phyloP scores from a whole-genome alignment of 2,888 invertebrate genomes.

The Polydrusus tereticollis region DNA sequence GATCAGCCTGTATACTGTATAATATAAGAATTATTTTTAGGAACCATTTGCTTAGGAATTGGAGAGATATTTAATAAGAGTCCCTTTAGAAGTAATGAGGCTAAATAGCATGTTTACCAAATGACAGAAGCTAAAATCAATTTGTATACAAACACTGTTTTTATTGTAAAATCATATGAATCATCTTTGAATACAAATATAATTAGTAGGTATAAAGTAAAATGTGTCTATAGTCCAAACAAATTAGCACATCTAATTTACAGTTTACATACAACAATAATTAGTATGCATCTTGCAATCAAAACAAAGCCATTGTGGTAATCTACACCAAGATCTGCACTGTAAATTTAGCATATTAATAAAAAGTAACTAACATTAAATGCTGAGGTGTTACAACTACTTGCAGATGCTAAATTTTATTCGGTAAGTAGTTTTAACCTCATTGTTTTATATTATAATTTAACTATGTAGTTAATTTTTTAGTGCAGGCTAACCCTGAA shows the following conservation, averaged over 20 bases:
- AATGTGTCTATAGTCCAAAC: not conserved
- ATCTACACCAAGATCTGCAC: too few species aligned
- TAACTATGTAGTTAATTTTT: too few species aligned
- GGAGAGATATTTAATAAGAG: conserved; percentile 63
- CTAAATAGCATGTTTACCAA: not conserved
- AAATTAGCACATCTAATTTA: not conserved
- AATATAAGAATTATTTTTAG: conserved; percentile 58
- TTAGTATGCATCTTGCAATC: not conserved
- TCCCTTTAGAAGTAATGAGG: conserved; percentile 56
- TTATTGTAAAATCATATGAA: conserved; percentile 16
- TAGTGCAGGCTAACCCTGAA: too few species aligned
- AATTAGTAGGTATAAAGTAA: conserved; percentile 4
- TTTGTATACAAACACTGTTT: not conserved
- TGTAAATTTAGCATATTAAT: too few species aligned
- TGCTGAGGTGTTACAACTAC: not conserved
- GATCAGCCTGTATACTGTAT: too few species aligned
- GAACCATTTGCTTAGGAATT: conserved; percentile 59
- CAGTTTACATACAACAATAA: not conserved
- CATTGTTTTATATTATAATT: too few species aligned
- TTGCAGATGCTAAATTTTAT: not conserved
- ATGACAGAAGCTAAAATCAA: not conserved
- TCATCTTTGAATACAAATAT: not conserved
- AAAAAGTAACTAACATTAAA: too few species aligned
- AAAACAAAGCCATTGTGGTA: not conserved
- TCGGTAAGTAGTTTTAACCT: too few species aligned